phyloP scores from a whole-genome alignment of 2,797 vertebrate genomes.

The Myotis findleyi region DNA sequence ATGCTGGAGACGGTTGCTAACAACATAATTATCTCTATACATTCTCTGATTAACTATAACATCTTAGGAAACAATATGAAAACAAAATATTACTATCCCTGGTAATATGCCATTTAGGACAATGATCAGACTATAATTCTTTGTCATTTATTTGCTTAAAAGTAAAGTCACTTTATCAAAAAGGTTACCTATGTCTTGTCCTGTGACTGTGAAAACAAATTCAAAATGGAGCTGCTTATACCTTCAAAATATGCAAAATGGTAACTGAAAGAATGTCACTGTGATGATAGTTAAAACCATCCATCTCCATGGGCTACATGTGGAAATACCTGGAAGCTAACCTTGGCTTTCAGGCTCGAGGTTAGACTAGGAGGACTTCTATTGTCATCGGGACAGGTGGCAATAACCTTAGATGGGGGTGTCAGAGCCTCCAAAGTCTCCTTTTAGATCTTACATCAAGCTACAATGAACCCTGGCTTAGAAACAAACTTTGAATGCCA shows the following conservation, averaged over 20 bases:
- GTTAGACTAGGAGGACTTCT: constrained; percentile 62
- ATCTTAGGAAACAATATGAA: constrained; percentile 28
- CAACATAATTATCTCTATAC: neutral
- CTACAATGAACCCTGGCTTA: constrained; percentile 79
- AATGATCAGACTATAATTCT: constrained; percentile 3
- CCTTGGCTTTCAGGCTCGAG: constrained; percentile 71
- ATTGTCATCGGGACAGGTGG: constrained; percentile 80
- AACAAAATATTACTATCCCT: constrained; percentile 36
- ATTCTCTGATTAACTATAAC: neutral
- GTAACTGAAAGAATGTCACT: constrained; percentile 71
- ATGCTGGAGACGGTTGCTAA: constrained; percentile 27
- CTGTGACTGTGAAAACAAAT: constrained; percentile 57
- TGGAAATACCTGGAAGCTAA: constrained; percentile 68
- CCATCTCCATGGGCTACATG: constrained; percentile 13
- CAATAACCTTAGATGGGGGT: constrained; percentile 62
- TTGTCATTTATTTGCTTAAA: constrained; percentile 28
- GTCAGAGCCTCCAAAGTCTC: constrained; percentile 75
- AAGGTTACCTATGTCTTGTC: constrained; percentile 37
- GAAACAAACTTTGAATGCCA: constrained; percentile 68
- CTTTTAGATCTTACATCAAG: constrained; percentile 84
- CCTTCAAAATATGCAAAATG: constrained; percentile 45
- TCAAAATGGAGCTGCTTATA: constrained; percentile 61
- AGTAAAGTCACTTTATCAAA: constrained; percentile 22
- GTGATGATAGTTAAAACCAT: constrained; percentile 54
- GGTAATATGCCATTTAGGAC: neutral